Evolutionary conservation across 2,113 vertebrate species (phyloP).

Genomic region (Quiscalus mexicanus): DNA sequence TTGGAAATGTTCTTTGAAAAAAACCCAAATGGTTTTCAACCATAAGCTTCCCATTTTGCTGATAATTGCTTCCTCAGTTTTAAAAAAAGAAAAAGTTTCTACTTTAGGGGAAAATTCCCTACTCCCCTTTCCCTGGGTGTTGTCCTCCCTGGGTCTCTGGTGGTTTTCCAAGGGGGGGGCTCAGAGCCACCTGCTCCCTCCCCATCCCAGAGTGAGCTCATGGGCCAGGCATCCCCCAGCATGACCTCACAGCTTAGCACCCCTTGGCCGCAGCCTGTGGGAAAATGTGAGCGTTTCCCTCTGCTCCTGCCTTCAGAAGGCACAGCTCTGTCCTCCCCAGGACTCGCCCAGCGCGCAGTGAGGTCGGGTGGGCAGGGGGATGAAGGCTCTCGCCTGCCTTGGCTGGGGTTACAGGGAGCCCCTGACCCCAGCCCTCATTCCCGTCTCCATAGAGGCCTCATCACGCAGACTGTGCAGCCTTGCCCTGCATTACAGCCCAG

Average conservation of each 20-base stretch:
- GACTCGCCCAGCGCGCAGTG: background rate
- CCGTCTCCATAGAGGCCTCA: background rate
- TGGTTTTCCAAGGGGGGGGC: background rate
- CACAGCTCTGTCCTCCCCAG: background rate
- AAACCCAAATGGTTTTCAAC: background rate
- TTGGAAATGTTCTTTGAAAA: background rate
- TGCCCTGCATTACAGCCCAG: background rate
- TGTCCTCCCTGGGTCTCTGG: background rate
- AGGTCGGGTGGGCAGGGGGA: background rate
- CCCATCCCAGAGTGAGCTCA: background rate
- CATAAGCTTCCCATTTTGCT: background rate
- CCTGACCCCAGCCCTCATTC: background rate
- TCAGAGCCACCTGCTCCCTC: background rate
- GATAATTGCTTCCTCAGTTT: background rate
- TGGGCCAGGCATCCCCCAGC: background rate
- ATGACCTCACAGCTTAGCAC: background rate
- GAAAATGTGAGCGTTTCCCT: background rate
- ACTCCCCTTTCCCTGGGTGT: background rate
- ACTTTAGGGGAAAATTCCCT: background rate
- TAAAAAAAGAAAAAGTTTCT: background rate
- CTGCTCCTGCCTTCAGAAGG: background rate
- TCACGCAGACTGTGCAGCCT: background rate
- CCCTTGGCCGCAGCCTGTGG: background rate
- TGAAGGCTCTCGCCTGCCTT: background rate
- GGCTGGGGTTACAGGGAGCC: background rate